phyloP scores from a whole-genome alignment of 2,888 invertebrate species.

The Rapana venosa region DNA sequence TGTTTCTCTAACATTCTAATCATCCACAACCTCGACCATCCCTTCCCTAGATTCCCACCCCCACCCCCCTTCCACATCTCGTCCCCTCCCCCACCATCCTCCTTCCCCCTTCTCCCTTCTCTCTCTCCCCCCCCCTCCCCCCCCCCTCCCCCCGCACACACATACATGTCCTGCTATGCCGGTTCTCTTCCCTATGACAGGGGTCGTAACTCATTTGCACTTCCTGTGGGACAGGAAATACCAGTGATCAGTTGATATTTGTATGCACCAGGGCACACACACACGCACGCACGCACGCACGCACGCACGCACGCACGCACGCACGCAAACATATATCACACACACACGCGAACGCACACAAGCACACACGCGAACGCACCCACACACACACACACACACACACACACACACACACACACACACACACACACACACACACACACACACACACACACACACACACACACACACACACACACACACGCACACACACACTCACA shows the following conservation, averaged over 20 bases:
- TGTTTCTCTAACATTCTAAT: too few relatives aligned
- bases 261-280: neutral
- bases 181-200: too few relatives aligned
- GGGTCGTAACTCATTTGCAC: too few relatives aligned
- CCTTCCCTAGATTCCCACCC: too few relatives aligned
- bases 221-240: too few relatives aligned
- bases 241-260: neutral
- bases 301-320: conserved; percentile 18
- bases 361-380: neutral
- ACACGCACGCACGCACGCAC: neutral
- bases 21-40: too few relatives aligned
- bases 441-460: neutral
- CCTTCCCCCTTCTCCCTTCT: too few relatives aligned
- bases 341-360: neutral
- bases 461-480: conserved; percentile 28
- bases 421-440: conserved; percentile 23
- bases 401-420: neutral
- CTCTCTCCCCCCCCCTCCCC: too few relatives aligned
- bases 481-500: neutral
- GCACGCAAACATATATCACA: conserved; percentile 8
- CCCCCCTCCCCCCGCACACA: too few relatives aligned
- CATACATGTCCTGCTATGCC: too few relatives aligned
- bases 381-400: neutral
- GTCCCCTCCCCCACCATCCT: too few relatives aligned
- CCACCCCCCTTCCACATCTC: too few relatives aligned